These are phyloP conservation scores for Apostichopus japonicus DNA, from an alignment of 35 echinoderm and acorn worm genomes.

Conservation along the genomic window DNA sequence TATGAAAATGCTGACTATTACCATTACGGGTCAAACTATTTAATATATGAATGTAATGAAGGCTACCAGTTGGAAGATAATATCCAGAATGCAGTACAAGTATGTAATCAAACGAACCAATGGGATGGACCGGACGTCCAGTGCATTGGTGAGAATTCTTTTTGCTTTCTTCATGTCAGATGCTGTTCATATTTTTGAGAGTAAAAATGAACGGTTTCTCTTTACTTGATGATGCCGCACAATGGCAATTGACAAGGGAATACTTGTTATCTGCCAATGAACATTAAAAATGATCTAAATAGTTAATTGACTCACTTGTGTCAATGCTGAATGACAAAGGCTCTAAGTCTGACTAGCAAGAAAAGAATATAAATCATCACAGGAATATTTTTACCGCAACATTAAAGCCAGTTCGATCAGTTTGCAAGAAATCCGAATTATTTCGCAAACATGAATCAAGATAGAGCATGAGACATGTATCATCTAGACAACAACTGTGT, in stretches of 20 bases:
- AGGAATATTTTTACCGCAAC: no score
- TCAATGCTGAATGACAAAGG: no score
- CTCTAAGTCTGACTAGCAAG: no score
- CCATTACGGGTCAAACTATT: background rate
- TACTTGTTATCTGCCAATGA: background rate
- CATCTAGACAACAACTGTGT: no score
- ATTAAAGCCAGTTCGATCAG: no score
- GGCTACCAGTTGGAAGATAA: background rate
- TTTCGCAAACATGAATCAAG: no score
- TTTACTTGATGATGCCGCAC: background rate
- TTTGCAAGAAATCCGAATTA: no score
- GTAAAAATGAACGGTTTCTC: background rate
- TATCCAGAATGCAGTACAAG: background rate
- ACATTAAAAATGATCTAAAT: background rate
- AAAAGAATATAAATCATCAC: no score
- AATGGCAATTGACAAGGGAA: background rate
- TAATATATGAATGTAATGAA: conserved; percentile 20
- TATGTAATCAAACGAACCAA: background rate
- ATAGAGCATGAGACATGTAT: no score
- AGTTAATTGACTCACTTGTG: background rate
- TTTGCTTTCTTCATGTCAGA: background rate
- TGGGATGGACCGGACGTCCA: background rate
- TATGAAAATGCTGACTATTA: background rate
- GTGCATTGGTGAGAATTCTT: background rate
- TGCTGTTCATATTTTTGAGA: background rate